These are phyloP conservation scores for Ceratosolen fusciceps DNA, from an alignment of 1,140 invertebrate genomes.

Conservation along the genomic window DNA sequence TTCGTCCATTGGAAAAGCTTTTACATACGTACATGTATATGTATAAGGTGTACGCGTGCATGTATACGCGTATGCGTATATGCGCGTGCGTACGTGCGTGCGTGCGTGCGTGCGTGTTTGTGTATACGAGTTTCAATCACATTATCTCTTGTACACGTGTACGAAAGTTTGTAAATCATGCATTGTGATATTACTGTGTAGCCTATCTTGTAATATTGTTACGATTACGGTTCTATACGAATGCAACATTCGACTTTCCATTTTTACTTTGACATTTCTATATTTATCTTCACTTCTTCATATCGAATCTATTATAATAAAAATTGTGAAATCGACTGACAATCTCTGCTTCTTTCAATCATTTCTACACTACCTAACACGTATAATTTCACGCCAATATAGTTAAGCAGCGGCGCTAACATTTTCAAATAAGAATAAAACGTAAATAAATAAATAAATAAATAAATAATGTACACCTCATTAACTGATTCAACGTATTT, in stretches of 20 bases:
- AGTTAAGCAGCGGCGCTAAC: too few relatives aligned
- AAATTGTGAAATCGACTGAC: conserved; percentile 61
- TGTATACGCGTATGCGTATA: too few relatives aligned
- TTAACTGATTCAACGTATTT: too few relatives aligned
- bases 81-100: too few relatives aligned
- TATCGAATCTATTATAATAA: conserved; percentile 70
- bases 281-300: conserved; percentile 72
- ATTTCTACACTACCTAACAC: conserved; percentile 28
- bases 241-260: conserved; percentile 64
- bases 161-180: conserved; percentile 70
- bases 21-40: conserved; percentile 33
- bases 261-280: conserved; percentile 72
- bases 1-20: conserved; percentile 20
- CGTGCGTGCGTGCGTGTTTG: conserved; percentile 24
- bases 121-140: conserved; percentile 57
- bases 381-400: too few relatives aligned
- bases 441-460: too few relatives aligned
- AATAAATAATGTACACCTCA: too few relatives aligned
- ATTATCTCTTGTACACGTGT: conserved; percentile 60
- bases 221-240: conserved; percentile 56
- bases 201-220: conserved; percentile 69
- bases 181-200: conserved; percentile 73
- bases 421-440: too few relatives aligned
- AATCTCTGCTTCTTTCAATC: conserved; percentile 40
- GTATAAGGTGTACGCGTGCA: too few relatives aligned